These are phyloP conservation scores for Dichetophora obliterata DNA, from an alignment of 2,888 invertebrate species.

Conservation along the genomic window DNA sequence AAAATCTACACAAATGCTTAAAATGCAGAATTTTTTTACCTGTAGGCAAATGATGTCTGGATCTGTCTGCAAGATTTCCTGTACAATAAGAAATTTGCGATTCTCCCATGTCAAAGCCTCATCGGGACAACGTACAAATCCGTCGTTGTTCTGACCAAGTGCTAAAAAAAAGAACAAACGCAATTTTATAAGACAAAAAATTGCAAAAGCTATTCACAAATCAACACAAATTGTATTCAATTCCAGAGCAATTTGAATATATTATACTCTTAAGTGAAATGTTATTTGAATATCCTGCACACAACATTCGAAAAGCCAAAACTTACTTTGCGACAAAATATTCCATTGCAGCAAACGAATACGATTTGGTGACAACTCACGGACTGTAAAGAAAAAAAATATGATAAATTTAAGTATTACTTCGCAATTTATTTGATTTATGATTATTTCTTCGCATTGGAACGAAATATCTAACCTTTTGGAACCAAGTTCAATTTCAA, in stretches of 20 bases:
- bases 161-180: constrained; percentile 70
- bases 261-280: background rate
- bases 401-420: constrained; percentile 16
- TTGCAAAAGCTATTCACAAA: too few relatives aligned
- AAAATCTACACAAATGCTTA: background rate
- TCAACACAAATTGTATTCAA: constrained; percentile 3
- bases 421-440: background rate
- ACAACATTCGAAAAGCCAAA: background rate
- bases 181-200: constrained; percentile 19
- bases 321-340: constrained; percentile 78
- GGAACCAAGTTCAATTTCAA: constrained; percentile 71
- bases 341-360: constrained; percentile 80
- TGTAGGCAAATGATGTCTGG: constrained; percentile 82
- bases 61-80: constrained; percentile 78
- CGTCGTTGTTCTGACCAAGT: constrained; percentile 78
- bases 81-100: constrained; percentile 77
- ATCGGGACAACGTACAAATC: constrained; percentile 79
- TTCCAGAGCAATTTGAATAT: background rate
- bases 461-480: constrained; percentile 65
- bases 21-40: constrained; percentile 65
- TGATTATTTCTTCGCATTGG: too few relatives aligned
- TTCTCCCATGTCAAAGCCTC: constrained; percentile 79
- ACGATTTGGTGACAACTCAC: constrained; percentile 69
- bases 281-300: constrained; percentile 32
- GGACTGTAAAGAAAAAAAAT: constrained; percentile 71